phyloP scores from a whole-genome alignment of 2,797 vertebrate species.

The Glossophaga mutica region DNA sequence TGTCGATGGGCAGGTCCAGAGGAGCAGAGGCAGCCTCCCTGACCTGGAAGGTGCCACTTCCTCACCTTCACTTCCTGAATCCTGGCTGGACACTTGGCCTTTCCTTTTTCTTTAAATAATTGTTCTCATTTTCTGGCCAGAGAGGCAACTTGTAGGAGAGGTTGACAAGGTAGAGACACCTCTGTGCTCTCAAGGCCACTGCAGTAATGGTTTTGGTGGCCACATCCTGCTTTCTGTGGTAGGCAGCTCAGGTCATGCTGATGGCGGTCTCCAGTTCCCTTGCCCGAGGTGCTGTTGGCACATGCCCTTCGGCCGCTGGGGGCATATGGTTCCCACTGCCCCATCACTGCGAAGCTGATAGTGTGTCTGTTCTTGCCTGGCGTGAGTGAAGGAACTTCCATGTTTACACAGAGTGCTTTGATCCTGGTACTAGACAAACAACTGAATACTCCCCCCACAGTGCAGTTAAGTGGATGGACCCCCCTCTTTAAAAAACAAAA shows the following conservation, averaged over 20 bases:
- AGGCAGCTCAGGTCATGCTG: not conserved
- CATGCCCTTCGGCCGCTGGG: not conserved
- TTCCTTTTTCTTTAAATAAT: not conserved
- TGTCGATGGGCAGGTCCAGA: not conserved
- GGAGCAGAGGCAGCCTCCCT: not conserved
- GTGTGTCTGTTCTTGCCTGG: not conserved
- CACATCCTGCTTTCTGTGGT: too few species aligned
- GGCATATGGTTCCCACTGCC: not conserved
- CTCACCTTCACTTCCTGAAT: not conserved
- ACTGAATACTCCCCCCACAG: fast-evolving
- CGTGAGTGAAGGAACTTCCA: not conserved
- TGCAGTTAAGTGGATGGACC: too few species aligned
- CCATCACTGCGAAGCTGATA: not conserved
- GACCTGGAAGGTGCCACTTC: not conserved
- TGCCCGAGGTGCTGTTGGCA: too few species aligned
- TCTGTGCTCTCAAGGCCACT: not conserved
- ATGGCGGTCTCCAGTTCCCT: not conserved
- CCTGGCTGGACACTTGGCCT: too few species aligned
- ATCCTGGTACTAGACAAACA: not conserved
- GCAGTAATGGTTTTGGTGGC: not conserved
- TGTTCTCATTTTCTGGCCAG: not conserved
- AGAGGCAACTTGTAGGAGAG: not conserved
- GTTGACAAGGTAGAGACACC: not conserved
- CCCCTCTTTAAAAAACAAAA: not conserved
- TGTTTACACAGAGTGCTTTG: not conserved